These are phyloP conservation scores for Tyria jacobaeae DNA, from an alignment of 2,888 invertebrate species.

Conservation along the genomic window DNA sequence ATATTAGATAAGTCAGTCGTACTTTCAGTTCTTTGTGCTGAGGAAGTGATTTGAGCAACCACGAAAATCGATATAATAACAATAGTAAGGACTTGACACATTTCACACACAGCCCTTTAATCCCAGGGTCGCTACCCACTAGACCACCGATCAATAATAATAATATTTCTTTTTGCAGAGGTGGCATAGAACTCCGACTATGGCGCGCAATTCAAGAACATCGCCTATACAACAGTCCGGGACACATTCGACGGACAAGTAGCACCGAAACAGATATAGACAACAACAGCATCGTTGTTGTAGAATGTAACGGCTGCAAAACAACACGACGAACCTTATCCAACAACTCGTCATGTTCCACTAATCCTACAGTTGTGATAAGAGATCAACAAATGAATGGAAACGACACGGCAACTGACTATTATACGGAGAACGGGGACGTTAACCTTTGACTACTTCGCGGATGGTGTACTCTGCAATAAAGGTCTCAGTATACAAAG, in stretches of 20 bases:
- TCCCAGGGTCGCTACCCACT: too few species aligned
- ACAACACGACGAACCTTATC: constrained; percentile 60
- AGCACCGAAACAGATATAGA: constrained; percentile 81
- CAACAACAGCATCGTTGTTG: constrained; percentile 78
- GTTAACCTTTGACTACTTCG: constrained; percentile 81
- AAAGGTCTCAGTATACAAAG: constrained; percentile 44
- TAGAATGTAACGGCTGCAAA: constrained; percentile 77
- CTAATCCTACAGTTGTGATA: constrained; percentile 76
- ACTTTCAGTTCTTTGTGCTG: too few species aligned
- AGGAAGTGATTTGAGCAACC: too few species aligned
- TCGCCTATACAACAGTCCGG: constrained; percentile 68
- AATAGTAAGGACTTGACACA: too few species aligned
- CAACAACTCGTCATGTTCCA: constrained; percentile 58
- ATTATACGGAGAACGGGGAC: constrained; percentile 68
- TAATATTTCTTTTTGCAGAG: constrained; percentile 78
- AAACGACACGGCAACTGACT: constrained; percentile 64
- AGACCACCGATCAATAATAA: too few species aligned
- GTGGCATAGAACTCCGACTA: constrained; percentile 93
- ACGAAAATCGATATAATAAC: too few species aligned
- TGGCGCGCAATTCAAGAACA: constrained; percentile 93
- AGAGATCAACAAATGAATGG: constrained; percentile 70
- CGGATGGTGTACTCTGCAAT: constrained; percentile 85
- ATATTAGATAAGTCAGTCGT: too few species aligned
- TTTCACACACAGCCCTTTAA: too few species aligned
- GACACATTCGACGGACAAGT: constrained; percentile 70